Evolutionary conservation across 2,797 vertebrate genomes (phyloP), one percentile per base, ranked within the genome.

Genomic region (Hozukius guyotensis): DNA sequence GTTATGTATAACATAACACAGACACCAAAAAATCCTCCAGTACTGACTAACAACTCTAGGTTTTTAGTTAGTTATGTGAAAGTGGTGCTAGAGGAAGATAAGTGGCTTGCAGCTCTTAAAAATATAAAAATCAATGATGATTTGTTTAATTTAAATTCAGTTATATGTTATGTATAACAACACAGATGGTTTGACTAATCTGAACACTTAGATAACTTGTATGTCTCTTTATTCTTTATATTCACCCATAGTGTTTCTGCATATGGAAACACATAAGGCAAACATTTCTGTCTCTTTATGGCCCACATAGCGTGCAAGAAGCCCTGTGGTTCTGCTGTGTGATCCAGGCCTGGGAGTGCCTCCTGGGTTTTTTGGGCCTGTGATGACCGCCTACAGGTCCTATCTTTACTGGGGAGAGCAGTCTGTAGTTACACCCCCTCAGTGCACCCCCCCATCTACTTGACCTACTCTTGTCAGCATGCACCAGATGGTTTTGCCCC

Each of bases 401-500:
- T 84, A 77, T 83, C 85, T 88, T 86, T 84, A 73, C 88, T 80
- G 87, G 79, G 81, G 69, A 78, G 76, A 81, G 77, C 75, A 87
- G 86, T 86, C 86, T 95, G 91, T 89, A 94, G 85, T 94, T 94
- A 89, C 80, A 85, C 59, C 75, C 69, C 67, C 69, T 55, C 56
- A 6, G 20, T 52, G 29, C 27, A n/a, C 38, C 68, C 70, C 70
- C 27, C 46, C 57, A 67, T 82, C 67, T 81, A 78, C 79, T 86
- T 87, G 89, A 88, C 82, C 87, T 77, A 63, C 85, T 87, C 90
- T 69, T 67, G 80, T 87, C 86, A 81, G 90, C 80, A 85, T 78
- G 88, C 68, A 85, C 90, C 95, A 95, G 93, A 96, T 96, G 95
- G 93, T 90, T 92, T 82, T 86, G 62, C 71, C 90, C 74, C 78